A percentile compares a stretch with the other conserved stretches of the same genome.
phyloP scores from a whole-genome alignment of 2,888 invertebrate genomes.

The Muscina levida region DNA sequence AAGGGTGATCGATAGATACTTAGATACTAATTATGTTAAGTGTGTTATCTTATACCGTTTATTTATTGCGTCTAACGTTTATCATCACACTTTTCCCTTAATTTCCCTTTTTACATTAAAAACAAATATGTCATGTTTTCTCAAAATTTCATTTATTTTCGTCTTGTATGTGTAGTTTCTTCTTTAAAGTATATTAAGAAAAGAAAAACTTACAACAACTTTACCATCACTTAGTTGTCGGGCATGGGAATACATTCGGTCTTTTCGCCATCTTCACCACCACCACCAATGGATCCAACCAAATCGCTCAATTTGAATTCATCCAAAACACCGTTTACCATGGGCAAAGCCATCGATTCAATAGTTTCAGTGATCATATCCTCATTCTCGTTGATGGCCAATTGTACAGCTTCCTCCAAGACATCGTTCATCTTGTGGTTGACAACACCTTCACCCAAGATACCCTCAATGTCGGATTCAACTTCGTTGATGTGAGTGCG shows the following conservation, averaged over 20 bases:
- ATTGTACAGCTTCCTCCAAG: constrained; percentile 71
- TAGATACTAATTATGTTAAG: too few species aligned
- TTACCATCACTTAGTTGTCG: constrained; percentile 29
- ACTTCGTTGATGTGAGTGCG: constrained; percentile 73
- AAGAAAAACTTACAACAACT: neutral
- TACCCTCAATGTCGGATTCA: constrained; percentile 74
- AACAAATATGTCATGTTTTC: too few species aligned
- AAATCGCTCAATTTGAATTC: constrained; percentile 70
- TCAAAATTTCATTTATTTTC: constrained; percentile 17
- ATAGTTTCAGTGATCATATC: constrained; percentile 72
- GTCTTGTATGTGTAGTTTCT: constrained; percentile 9
- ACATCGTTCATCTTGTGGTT: constrained; percentile 74
- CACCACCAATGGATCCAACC: constrained; percentile 60
- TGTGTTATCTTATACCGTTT: too few species aligned
- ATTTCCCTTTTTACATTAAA: too few species aligned
- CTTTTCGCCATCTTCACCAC: constrained; percentile 63
- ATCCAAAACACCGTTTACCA: constrained; percentile 70
- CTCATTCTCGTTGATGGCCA: constrained; percentile 74
- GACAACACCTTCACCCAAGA: constrained; percentile 73
- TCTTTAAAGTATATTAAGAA: neutral
- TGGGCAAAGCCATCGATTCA: constrained; percentile 70
- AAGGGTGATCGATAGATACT: too few species aligned
- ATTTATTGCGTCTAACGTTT: too few species aligned
- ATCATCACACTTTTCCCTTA: too few species aligned
- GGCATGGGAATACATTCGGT: constrained; percentile 33